phyloP scores from a whole-genome alignment of 2,888 invertebrate genomes.

The Chydorus sphaericus region DNA sequence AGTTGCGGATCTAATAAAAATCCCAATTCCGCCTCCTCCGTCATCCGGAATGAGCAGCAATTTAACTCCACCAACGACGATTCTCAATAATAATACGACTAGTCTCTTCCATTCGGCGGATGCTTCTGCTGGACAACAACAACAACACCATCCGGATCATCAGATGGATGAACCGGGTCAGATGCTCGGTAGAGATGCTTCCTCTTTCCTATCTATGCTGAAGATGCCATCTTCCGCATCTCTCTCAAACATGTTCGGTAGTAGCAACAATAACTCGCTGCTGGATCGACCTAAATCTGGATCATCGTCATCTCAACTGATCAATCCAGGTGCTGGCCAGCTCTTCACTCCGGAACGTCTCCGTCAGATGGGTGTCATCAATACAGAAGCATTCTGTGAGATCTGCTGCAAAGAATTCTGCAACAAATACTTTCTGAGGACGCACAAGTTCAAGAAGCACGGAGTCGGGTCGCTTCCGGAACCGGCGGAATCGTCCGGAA shows the following conservation, averaged over 20 bases:
- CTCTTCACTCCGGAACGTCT: conserved; percentile 52
- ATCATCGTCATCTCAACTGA: neutral
- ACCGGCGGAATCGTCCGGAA: neutral
- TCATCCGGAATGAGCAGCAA: too few species aligned
- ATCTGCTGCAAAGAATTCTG: conserved; percentile 85
- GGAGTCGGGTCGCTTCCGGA: conserved; percentile 42
- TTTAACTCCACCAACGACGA: too few species aligned
- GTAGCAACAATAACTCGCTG: too few species aligned
- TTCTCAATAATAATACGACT: too few species aligned
- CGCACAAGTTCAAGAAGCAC: conserved; percentile 86
- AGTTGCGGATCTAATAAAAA: neutral
- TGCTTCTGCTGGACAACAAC: neutral
- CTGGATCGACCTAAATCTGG: neutral
- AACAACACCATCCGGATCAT: neutral
- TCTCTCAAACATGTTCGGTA: conserved; percentile 9
- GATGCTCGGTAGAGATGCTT: too few species aligned
- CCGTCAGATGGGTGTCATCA: conserved; percentile 60
- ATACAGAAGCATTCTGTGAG: conserved; percentile 83
- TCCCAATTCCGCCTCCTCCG: neutral
- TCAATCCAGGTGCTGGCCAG: conserved; percentile 9
- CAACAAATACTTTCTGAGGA: conserved; percentile 79
- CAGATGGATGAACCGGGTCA: too few species aligned
- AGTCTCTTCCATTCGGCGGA: too few species aligned
- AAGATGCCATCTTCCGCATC: conserved; percentile 12
- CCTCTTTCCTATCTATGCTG: conserved; percentile 6